Percentiles rank a stretch among this genome's conserved stretches.
Conservation (phyloP, 1,140 invertebrate species). For the Drosophila guanche region DNA sequence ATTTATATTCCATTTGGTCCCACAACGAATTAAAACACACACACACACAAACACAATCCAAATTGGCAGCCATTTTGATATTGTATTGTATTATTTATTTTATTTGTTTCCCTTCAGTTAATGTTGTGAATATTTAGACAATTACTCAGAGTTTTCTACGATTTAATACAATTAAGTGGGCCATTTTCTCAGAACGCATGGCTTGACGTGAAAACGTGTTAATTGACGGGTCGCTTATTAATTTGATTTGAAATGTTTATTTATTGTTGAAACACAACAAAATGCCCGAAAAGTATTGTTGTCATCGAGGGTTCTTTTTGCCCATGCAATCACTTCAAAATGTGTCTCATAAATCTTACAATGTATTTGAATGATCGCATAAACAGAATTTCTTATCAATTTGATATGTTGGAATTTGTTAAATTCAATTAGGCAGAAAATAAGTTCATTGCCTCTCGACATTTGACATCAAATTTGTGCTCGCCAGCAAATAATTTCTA, state of each 20-base stretch:
- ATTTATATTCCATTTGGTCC: constrained; percentile 78
- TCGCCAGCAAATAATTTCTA: background rate
- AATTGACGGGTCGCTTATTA: constrained; percentile 49
- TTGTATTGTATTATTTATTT: constrained; percentile 40
- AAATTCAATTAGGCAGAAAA: constrained; percentile 78
- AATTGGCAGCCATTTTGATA: constrained; percentile 58
- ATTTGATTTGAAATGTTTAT: constrained; percentile 32
- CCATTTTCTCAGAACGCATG: constrained; percentile 53
- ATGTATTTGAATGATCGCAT: constrained; percentile 51
- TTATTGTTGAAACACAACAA: constrained; percentile 20
- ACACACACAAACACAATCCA: constrained; percentile 11
- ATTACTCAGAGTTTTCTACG: constrained; percentile 38
- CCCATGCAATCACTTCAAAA: constrained; percentile 25
- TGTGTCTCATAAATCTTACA: constrained; percentile 58
- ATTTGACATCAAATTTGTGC: constrained; percentile 49
- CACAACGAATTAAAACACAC: constrained; percentile 15
- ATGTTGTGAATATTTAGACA: constrained; percentile 37
- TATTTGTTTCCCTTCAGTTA: constrained; percentile 31
- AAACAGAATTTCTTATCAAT: constrained; percentile 56
- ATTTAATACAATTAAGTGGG: constrained; percentile 50
- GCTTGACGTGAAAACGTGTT: constrained; percentile 69
- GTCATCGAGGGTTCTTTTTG: constrained; percentile 36
- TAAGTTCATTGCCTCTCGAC: constrained; percentile 74
- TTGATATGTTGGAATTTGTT: constrained; percentile 71
- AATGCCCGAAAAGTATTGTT: constrained; percentile 38